These are phyloP conservation scores for Paramuricea clavata DNA, from an alignment of 92 coral and sea anemone genomes.

Conservation along the genomic window DNA sequence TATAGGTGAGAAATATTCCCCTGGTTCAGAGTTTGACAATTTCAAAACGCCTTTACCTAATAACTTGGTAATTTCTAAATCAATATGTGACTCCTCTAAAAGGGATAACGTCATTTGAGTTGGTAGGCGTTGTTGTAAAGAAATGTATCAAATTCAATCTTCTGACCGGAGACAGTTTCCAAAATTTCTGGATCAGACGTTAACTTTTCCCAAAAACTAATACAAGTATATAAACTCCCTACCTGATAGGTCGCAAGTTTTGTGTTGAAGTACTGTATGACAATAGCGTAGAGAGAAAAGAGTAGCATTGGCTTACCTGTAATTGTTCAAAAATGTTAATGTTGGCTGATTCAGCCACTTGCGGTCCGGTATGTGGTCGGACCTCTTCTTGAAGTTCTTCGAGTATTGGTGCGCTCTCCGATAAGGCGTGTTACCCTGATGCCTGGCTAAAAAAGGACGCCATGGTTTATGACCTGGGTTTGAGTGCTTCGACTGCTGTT, in stretches of 20 bases:
- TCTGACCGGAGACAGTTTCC: constrained; percentile 57
- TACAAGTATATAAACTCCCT: not conserved
- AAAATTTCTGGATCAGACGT: constrained; percentile 59
- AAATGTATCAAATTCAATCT: constrained; percentile 60
- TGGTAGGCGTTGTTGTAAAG: not conserved
- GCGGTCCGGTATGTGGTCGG: not conserved
- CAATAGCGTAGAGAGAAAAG: not conserved
- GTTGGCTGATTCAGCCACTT: not conserved
- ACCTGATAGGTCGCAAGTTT: constrained; percentile 19
- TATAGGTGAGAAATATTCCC: not conserved
- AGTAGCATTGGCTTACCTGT: not conserved
- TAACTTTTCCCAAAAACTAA: constrained; percentile 32
- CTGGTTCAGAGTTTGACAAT: not conserved
- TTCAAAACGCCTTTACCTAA: not conserved
- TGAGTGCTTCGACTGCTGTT: not conserved
- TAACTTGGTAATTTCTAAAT: not conserved
- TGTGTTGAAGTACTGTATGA: not conserved
- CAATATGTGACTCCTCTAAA: not conserved
- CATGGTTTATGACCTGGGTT: not conserved
- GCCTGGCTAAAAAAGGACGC: not conserved
- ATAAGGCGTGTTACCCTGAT: not conserved
- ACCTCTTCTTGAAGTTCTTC: not conserved
- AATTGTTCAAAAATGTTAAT: not conserved
- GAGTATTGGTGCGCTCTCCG: not conserved
- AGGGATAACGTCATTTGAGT: not conserved